phyloP scores from a whole-genome alignment of 2,113 vertebrate genomes.

The Pleuronectes platessa region DNA sequence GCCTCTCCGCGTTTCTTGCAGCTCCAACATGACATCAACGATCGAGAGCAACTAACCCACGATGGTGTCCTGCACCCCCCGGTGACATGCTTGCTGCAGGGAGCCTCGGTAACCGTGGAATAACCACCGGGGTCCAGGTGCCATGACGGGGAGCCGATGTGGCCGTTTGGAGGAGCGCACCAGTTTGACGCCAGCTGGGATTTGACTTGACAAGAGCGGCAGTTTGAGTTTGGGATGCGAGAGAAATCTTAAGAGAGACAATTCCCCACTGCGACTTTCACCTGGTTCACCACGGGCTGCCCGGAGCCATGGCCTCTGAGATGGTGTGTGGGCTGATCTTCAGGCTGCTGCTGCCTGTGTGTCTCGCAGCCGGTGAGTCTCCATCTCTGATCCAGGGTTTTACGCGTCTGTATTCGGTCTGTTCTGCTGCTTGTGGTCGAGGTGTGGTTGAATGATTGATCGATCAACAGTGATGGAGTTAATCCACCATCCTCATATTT shows the following conservation, averaged over 20 bases:
- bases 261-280: constrained; percentile 28
- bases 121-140: constrained; percentile 64
- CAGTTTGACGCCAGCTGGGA: constrained; percentile 71
- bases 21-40: constrained; percentile 40
- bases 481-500: no score
- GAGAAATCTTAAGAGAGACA: constrained; percentile 59
- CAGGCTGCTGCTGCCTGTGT: constrained; percentile 93
- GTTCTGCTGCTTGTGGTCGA: no score
- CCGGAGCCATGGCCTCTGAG: constrained; percentile 90
- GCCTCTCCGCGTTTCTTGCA: not conserved
- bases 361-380: constrained; percentile 91
- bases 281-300: constrained; percentile 48
- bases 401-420: not conserved
- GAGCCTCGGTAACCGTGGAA: constrained; percentile 49
- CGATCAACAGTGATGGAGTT: not conserved
- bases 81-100: constrained; percentile 26
- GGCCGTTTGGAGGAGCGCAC: constrained; percentile 63
- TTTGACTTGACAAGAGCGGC: constrained; percentile 43
- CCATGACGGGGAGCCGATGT: constrained; percentile 48
- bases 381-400: not conserved
- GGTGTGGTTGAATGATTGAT: not conserved
- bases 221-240: constrained; percentile 46
- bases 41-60: constrained; percentile 16
- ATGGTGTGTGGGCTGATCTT: constrained; percentile 95
- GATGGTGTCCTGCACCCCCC: constrained; percentile 7